A percentile compares a stretch with the other conserved stretches of the same genome.
Evolutionary conservation across 2,888 invertebrate genomes (phyloP).

Genomic region (Carabus problematicus): DNA sequence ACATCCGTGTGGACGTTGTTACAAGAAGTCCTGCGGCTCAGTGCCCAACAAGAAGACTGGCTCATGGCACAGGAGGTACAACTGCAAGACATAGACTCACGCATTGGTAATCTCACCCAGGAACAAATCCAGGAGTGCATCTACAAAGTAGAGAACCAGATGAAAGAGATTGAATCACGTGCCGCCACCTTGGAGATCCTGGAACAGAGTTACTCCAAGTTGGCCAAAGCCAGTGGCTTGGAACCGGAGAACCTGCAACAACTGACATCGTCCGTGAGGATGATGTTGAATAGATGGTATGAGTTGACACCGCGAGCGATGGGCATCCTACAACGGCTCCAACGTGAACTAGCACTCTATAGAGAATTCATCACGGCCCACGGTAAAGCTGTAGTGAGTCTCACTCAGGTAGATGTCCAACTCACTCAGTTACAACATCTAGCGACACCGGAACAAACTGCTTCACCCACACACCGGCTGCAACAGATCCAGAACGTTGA

Average conservation of each 20-base stretch:
- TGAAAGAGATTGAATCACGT: constrained; percentile 65
- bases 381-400: constrained; percentile 71
- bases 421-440: constrained; percentile 74
- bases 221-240: constrained; percentile 71
- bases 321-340: constrained; percentile 65
- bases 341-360: constrained; percentile 67
- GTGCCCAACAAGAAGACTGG: constrained; percentile 67
- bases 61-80: constrained; percentile 69
- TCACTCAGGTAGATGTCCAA: constrained; percentile 75
- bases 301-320: constrained; percentile 67
- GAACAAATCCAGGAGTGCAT: constrained; percentile 68
- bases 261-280: constrained; percentile 67
- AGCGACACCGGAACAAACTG: constrained; percentile 59
- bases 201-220: constrained; percentile 73
- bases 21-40: constrained; percentile 65
- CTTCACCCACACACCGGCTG: constrained; percentile 58
- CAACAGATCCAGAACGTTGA: constrained; percentile 62
- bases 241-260: constrained; percentile 74
- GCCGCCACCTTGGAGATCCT: constrained; percentile 67
- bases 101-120: constrained; percentile 64
- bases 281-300: constrained; percentile 70
- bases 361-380: constrained; percentile 76
- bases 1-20: constrained; percentile 67
- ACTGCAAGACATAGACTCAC: constrained; percentile 66
- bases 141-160: constrained; percentile 63